These are phyloP conservation scores for Eira barbara DNA, from an alignment of 2,113 vertebrate species.

Conservation along the genomic window DNA sequence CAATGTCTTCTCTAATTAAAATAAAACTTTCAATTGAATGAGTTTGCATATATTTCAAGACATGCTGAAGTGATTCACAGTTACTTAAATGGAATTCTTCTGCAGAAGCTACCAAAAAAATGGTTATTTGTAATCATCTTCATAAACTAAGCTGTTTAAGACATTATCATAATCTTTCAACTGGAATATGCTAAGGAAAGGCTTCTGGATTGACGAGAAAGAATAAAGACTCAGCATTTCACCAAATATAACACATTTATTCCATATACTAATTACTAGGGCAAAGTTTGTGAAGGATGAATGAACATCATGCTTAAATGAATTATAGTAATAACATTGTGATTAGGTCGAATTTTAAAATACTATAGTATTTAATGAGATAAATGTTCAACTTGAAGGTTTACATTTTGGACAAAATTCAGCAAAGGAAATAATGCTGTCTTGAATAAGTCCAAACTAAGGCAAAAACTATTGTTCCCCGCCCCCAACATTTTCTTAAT, in stretches of 20 bases:
- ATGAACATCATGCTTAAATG: background rate
- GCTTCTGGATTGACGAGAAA: background rate
- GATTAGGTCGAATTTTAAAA: constrained; percentile 27
- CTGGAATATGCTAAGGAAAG: background rate
- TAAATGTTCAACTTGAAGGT: background rate
- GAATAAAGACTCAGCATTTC: background rate
- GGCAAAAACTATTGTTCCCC: background rate
- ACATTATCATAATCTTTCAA: background rate
- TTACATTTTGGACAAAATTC: constrained; percentile 16
- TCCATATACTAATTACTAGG: background rate
- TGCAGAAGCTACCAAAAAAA: background rate
- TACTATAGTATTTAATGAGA: background rate
- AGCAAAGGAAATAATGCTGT: background rate
- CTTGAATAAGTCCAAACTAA: background rate
- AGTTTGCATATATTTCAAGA: background rate
- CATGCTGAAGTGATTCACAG: background rate
- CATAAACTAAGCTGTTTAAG: background rate
- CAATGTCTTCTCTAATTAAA: background rate
- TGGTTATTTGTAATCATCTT: background rate
- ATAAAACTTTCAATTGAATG: background rate
- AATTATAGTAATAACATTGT: background rate
- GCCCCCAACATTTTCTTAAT: background rate
- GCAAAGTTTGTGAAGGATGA: constrained; percentile 11
- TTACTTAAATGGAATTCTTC: background rate
- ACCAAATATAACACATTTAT: background rate